Percentiles rank a stretch among this genome's conserved stretches.
These are phyloP conservation scores for Syngnathus scovelli DNA, from an alignment of 2,113 vertebrate species.

Conservation along the genomic window DNA sequence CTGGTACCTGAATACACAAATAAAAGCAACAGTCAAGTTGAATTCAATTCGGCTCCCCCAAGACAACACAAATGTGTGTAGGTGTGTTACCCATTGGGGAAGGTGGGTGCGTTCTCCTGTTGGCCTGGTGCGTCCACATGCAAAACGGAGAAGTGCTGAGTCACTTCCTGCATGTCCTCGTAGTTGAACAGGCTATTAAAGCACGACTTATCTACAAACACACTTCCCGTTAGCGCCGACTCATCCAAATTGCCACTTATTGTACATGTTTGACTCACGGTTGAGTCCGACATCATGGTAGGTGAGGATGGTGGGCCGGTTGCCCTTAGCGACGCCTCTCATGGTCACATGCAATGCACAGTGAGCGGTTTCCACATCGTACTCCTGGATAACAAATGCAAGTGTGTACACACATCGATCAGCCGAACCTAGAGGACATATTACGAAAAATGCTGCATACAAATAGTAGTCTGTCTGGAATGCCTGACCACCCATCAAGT, in stretches of 20 bases:
- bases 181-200: slow-evolving; percentile 72
- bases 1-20: slow-evolving; percentile 77
- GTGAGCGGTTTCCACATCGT: slow-evolving; percentile 87
- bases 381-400: slow-evolving; percentile 74
- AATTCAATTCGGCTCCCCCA: slow-evolving; percentile 74
- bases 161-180: slow-evolving; percentile 95
- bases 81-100: background rate
- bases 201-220: background rate
- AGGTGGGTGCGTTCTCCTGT: slow-evolving; percentile 4
- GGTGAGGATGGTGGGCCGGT: slow-evolving; percentile 90
- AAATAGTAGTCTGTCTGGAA: too few species aligned
- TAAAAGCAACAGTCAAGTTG: background rate
- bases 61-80: too few species aligned
- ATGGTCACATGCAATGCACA: slow-evolving; percentile 91
- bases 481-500: too few species aligned
- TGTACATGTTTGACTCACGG: slow-evolving; percentile 71
- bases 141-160: slow-evolving; percentile 89
- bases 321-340: slow-evolving; percentile 84
- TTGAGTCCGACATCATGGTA: slow-evolving; percentile 97
- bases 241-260: background rate
- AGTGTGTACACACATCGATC: background rate
- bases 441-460: background rate
- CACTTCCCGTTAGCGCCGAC: background rate
- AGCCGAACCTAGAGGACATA: background rate
- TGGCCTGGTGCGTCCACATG: slow-evolving; percentile 79